These are phyloP conservation scores for Myanophis thanlyinensis DNA, from an alignment of 2,113 vertebrate species.

Conservation along the genomic window DNA sequence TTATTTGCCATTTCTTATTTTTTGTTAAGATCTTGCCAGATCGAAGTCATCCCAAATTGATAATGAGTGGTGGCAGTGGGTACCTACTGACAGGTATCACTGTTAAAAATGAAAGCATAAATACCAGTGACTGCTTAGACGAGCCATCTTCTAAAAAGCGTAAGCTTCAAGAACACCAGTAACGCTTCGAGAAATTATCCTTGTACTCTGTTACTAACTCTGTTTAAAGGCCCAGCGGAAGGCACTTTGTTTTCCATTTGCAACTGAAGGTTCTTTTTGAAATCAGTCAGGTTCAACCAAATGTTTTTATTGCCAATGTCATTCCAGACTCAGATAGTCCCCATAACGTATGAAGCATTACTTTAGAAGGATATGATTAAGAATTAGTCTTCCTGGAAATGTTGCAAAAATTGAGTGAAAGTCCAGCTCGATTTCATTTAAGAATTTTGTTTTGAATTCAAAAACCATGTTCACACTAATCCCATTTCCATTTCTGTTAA, in stretches of 20 bases:
- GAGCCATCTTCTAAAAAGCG: slow-evolving; percentile 86
- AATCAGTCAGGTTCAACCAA: not conserved
- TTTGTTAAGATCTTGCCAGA: slow-evolving; percentile 86
- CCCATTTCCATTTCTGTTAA: accelerated
- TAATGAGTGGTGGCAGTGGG: slow-evolving; percentile 93
- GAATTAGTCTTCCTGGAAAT: not conserved
- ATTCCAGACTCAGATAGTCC: not conserved
- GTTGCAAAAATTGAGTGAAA: not conserved
- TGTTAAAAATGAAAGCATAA: slow-evolving; percentile 69
- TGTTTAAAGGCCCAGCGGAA: slow-evolving; percentile 27
- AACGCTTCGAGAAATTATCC: slow-evolving; percentile 23
- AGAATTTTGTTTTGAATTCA: not conserved
- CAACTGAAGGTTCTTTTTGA: not conserved
- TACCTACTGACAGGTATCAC: slow-evolving; percentile 92
- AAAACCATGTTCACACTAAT: not conserved
- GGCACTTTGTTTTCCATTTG: not conserved
- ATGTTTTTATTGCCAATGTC: not conserved
- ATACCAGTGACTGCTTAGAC: slow-evolving; percentile 49
- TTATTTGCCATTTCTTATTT: slow-evolving; percentile 13
- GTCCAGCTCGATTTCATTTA: not conserved
- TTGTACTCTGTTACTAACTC: slow-evolving; percentile 36
- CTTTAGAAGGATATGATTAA: not conserved
- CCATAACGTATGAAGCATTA: not conserved
- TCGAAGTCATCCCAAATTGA: slow-evolving; percentile 90
- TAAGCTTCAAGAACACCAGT: slow-evolving; percentile 76